Evolutionary conservation across 92 coral and sea anemone genomes (phyloP).

Genomic region (Palythoa grandis): DNA sequence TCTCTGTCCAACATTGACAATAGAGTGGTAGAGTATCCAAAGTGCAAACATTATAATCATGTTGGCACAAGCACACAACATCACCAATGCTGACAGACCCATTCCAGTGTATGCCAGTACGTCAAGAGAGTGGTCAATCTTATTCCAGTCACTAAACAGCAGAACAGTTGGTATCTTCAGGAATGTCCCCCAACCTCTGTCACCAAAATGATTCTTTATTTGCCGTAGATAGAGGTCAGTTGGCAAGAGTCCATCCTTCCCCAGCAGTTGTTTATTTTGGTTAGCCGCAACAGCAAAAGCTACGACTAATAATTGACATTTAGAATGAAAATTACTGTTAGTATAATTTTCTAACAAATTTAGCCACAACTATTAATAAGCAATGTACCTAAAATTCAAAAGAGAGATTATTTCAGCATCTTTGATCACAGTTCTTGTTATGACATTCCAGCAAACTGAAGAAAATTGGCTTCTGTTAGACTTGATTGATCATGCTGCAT

Average conservation of each 20-base stretch:
- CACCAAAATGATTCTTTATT: constrained; percentile 80
- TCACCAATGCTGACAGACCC: constrained; percentile 74
- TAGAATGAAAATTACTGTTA: not conserved
- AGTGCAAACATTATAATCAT: constrained; percentile 81
- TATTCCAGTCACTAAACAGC: constrained; percentile 72
- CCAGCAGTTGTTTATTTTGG: constrained; percentile 95
- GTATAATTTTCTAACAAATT: no score
- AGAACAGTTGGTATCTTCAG: constrained; percentile 86
- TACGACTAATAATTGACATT: constrained; percentile 61
- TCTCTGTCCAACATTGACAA: constrained; percentile 90
- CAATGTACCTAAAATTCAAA: no score
- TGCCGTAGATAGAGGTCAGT: constrained; percentile 74
- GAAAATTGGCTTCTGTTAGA: no score
- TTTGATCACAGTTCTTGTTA: no score
- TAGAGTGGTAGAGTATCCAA: constrained; percentile 93
- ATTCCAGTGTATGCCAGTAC: constrained; percentile 82
- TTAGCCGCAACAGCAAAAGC: constrained; percentile 93
- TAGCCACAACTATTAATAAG: no score
- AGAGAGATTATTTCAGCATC: no score
- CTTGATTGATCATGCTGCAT: no score
- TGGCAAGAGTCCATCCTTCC: constrained; percentile 92
- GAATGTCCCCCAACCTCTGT: constrained; percentile 70
- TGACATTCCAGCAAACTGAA: no score
- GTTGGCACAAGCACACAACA: constrained; percentile 83
- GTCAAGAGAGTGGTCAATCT: constrained; percentile 76